Base-by-base conservation (phyloP, 1,140 invertebrate species). In the Drosophila bocki region DNA sequence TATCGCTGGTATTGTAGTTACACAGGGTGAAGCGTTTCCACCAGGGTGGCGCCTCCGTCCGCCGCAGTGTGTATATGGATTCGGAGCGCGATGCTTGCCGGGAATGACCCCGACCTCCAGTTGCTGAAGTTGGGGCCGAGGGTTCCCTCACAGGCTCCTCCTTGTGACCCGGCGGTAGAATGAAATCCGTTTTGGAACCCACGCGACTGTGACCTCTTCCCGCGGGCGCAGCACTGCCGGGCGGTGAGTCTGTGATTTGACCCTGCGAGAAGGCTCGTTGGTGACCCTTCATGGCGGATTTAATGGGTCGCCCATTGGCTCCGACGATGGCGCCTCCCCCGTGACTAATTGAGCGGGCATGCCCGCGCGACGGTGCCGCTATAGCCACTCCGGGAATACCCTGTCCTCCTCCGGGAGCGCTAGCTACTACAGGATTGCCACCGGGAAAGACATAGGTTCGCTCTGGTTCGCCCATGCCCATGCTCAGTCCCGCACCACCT, bases 121-220 rank as follows among this genome's bases (percentile, higher is more conserved):
- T 62, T 0, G 94, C 93, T 2, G 94, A 95, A 3, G 93, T 92
- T 33, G 93, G 92, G 6, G 94, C 93, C 4, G 94, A 91, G 17
- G 83, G 93, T n/a, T 88, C 84, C 50, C 94, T 78, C 80, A 93
- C 94, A 26, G 91, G 93, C 45, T 93, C 93, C 67, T 94, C 96
- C 84, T 94, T 95, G 91, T 97, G 96, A 2, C 96, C 96, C 0
- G 96, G 96, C 1, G 97, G 97, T 33, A 98, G 93, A 47, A 97
- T 97, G 81, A 98, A 98, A 80, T 98, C 97, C 2, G 97, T 98
- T 87, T 95, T 96, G 67, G 96, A 97, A 33, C 96, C 96, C n/a
- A 96, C 95, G 15, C 97, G 94, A 80, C 95, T 96, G 93, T 97
- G 97, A 1, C 96, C 96, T 63, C 93, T 83, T 0, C 85, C 85